Evolutionary conservation across 2,797 vertebrate genomes (phyloP).

Genomic region (Spea hammondii): DNA sequence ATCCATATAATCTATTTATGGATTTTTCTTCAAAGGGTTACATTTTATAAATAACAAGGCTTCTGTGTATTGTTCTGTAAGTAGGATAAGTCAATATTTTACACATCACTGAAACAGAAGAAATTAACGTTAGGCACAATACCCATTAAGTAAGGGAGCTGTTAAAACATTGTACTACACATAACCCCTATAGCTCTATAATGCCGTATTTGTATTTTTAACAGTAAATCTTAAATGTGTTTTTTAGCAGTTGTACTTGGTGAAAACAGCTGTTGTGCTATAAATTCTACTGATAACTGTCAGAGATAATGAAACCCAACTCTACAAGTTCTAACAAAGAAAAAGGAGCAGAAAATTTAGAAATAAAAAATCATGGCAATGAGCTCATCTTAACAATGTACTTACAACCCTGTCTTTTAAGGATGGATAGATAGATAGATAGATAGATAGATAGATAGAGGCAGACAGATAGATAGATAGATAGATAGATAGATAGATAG

Average conservation of each 20-base stretch:
- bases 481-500: no score
- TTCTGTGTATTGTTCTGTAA: conserved; percentile 1
- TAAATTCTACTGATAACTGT: conserved; percentile 54
- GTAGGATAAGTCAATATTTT: conserved; percentile 21
- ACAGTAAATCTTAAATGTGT: conserved; percentile 53
- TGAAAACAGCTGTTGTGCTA: conserved; percentile 54
- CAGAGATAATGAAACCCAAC: conserved; percentile 52
- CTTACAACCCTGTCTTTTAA: not conserved
- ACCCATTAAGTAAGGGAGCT: conserved; percentile 42
- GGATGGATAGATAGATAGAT: conserved; percentile 15
- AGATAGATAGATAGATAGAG: not conserved
- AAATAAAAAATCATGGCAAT: conserved; percentile 24
- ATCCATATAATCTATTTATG: not conserved
- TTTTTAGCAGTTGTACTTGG: conserved; percentile 51
- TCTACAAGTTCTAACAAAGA: conserved; percentile 53
- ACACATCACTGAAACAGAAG: conserved; percentile 14
- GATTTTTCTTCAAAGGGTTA: not conserved
- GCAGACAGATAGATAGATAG: no score
- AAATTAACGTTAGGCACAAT: conserved; percentile 41
- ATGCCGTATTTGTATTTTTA: conserved; percentile 52
- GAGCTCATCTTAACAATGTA: not conserved
- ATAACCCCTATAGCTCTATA: conserved; percentile 53
- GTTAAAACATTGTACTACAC: conserved; percentile 48
- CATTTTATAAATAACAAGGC: conserved; percentile 10
- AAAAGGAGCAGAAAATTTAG: conserved; percentile 37